These are phyloP conservation scores for Ammodytes marinus DNA, from an alignment of 2,113 vertebrate genomes.

Conservation along the genomic window DNA sequence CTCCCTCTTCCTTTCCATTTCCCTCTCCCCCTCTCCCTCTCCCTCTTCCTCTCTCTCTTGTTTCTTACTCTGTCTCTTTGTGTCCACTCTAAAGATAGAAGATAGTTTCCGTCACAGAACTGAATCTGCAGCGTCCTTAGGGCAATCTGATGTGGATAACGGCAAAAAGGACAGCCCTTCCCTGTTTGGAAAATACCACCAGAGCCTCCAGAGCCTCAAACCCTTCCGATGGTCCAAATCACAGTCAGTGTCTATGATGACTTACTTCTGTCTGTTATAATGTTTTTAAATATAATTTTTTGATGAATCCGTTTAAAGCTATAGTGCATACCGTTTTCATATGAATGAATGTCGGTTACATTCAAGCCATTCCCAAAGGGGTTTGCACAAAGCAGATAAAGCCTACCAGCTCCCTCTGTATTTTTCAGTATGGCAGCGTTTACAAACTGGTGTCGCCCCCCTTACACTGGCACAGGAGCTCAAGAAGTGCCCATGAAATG, in stretches of 20 bases:
- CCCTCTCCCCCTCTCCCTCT: not conserved
- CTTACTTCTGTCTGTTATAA: not conserved
- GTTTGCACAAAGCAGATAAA: too few relatives aligned
- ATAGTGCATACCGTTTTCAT: too few relatives aligned
- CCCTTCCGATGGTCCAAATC: conserved; percentile 65
- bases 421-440: too few relatives aligned
- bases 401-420: too few relatives aligned
- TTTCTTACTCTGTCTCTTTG: not conserved
- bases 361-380: too few relatives aligned
- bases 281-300: not conserved
- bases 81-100: conserved; percentile 13
- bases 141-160: conserved; percentile 50
- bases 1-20: not conserved
- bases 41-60: not conserved
- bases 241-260: conserved; percentile 43
- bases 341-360: too few relatives aligned
- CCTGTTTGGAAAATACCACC: conserved; percentile 77
- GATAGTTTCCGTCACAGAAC: conserved; percentile 30
- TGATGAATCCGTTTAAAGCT: not conserved
- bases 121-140: conserved; percentile 19
- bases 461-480: too few relatives aligned
- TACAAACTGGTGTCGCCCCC: too few relatives aligned
- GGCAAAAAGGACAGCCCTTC: conserved; percentile 43
- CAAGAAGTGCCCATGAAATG: too few relatives aligned
- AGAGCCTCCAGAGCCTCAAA: conserved; percentile 80